These are phyloP conservation scores for Crossocerus cetratus DNA, from an alignment of 2,888 invertebrate species.

Conservation along the genomic window DNA sequence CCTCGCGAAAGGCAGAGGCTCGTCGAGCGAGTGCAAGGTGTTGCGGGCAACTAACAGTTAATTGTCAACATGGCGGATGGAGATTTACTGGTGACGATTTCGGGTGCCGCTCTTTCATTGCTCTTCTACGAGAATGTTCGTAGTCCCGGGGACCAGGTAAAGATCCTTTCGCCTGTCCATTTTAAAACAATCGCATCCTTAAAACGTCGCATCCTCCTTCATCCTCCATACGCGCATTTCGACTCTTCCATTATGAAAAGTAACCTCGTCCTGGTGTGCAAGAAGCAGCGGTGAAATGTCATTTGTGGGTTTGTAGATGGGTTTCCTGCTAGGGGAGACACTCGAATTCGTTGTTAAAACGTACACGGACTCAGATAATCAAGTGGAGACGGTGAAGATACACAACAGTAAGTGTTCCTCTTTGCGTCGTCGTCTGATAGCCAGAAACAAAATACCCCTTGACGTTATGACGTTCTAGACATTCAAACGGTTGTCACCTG, in stretches of 20 bases:
- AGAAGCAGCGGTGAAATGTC: conserved; percentile 12
- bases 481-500: conserved; percentile 81
- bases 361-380: conserved; percentile 84
- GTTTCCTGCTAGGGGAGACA: conserved; percentile 83
- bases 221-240: background rate
- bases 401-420: conserved; percentile 77
- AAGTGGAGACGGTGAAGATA: conserved; percentile 80
- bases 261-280: conserved; percentile 31
- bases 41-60: conserved; percentile 33
- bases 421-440: background rate
- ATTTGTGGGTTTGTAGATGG: conserved; percentile 76
- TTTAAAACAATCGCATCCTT: background rate
- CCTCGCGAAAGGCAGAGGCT: background rate
- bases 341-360: conserved; percentile 82
- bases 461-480: conserved; percentile 66
- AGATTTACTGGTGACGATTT: conserved; percentile 73
- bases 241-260: conserved; percentile 30
- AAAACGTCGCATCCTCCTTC: background rate
- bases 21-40: conserved; percentile 17
- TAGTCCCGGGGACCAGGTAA: conserved; percentile 81
- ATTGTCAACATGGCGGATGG: conserved; percentile 71
- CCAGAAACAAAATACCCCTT: conserved; percentile 8
- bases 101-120: conserved; percentile 83
- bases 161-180: background rate
- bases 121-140: conserved; percentile 84